A percentile compares a stretch with the other conserved stretches of the same genome.
Evolutionary conservation across 2,888 invertebrate species (phyloP).

Genomic region (Trachelus stipa): DNA sequence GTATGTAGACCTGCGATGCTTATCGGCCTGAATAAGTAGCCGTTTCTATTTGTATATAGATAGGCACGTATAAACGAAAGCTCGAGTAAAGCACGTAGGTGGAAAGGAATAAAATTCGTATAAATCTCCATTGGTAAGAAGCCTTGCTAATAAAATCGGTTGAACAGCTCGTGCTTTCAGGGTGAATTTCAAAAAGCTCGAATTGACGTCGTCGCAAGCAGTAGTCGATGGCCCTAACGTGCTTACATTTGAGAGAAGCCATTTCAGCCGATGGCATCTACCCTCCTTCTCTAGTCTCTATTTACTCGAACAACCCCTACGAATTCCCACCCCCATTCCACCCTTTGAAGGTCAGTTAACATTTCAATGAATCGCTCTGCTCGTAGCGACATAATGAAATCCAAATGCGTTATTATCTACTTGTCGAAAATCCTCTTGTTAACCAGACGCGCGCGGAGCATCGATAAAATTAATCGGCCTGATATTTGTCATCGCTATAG

Average conservation of each 20-base stretch:
- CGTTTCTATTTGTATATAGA: neutral
- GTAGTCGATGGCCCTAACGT: neutral
- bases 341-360: neutral
- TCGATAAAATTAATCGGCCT: neutral
- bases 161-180: neutral
- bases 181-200: neutral
- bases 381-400: neutral
- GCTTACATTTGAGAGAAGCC: neutral
- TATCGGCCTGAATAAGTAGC: neutral
- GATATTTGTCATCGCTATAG: neutral
- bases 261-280: neutral
- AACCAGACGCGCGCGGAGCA: neutral
- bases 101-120: neutral
- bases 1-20: too few relatives aligned
- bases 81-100: neutral
- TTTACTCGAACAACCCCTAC: neutral
- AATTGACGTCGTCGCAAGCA: neutral
- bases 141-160: neutral
- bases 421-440: neutral
- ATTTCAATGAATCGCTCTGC: neutral
- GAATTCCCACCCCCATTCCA: neutral
- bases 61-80: neutral
- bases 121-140: neutral
- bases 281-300: neutral
- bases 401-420: neutral